phyloP scores from a whole-genome alignment of 2,888 invertebrate species.

The Nomada fabriciana region DNA sequence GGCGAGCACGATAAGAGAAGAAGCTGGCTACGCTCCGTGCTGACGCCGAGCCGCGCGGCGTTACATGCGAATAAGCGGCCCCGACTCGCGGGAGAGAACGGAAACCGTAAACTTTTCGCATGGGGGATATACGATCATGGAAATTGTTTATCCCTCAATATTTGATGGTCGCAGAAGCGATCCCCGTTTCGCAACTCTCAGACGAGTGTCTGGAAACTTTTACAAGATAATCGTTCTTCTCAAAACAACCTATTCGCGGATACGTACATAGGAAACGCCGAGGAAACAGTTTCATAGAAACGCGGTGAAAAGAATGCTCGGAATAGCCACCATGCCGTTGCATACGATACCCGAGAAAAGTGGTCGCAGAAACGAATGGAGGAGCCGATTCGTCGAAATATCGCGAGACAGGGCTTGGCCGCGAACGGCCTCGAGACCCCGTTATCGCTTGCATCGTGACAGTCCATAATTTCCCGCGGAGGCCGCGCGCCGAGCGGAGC shows the following conservation, averaged over 20 bases:
- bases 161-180: neutral
- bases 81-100: constrained; percentile 40
- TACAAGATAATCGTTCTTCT: neutral
- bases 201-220: neutral
- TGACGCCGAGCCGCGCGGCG: constrained; percentile 48
- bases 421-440: constrained; percentile 55
- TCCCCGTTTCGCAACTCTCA: neutral
- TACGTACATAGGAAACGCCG: too few species aligned
- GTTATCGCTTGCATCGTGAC: constrained; percentile 71
- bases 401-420: constrained; percentile 39
- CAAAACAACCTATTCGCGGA: neutral
- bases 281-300: too few species aligned
- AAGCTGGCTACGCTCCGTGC: constrained; percentile 53
- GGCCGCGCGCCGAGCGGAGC: constrained; percentile 42
- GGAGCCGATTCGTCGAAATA: constrained; percentile 46
- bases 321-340: too few species aligned
- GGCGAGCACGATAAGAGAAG: constrained; percentile 63
- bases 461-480: constrained; percentile 73
- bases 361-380: constrained; percentile 18
- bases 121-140: constrained; percentile 26
- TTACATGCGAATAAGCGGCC: constrained; percentile 65
- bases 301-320: too few species aligned
- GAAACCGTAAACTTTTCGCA: constrained; percentile 56
- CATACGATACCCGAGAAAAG: neutral
- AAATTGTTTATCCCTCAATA: constrained; percentile 41